A percentile compares a stretch with the other conserved stretches of the same genome.
These are phyloP conservation scores for Exephanes ischioxanthus DNA, from an alignment of 2,888 invertebrate species.

Conservation along the genomic window DNA sequence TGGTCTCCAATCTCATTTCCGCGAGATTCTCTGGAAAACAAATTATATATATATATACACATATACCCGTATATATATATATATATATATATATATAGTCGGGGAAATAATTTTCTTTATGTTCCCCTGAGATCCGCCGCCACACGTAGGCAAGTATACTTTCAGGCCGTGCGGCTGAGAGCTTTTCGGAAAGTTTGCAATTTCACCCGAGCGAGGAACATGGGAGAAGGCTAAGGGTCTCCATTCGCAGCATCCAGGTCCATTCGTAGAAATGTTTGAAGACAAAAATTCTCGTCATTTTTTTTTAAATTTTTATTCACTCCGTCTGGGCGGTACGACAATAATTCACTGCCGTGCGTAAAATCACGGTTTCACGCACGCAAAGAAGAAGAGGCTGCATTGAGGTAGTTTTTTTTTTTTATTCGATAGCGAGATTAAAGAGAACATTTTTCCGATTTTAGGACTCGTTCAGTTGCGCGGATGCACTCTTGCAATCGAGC, in stretches of 20 bases:
- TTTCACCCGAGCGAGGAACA: no score
- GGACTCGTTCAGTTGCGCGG: slow-evolving; percentile 31
- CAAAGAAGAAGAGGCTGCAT: not conserved
- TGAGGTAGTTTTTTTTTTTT: not conserved
- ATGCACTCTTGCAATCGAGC: slow-evolving; percentile 50
- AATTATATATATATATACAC: slow-evolving; percentile 5
- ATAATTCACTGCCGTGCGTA: no score
- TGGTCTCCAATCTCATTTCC: slow-evolving; percentile 24
- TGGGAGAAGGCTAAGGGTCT: no score
- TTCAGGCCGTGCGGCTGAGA: slow-evolving; percentile 16
- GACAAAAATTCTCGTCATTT: not conserved
- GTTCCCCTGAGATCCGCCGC: slow-evolving; percentile 52
- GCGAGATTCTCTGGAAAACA: not conserved
- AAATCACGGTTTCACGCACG: no score
- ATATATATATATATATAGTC: no score
- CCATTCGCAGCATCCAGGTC: no score
- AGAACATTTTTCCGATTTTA: slow-evolving; percentile 32
- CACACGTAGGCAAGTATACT: slow-evolving; percentile 17
- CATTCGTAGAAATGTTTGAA: no score
- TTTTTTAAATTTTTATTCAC: not conserved
- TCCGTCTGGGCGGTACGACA: no score
- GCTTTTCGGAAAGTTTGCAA: slow-evolving; percentile 51
- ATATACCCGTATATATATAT: not conserved
- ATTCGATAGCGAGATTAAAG: slow-evolving; percentile 52
- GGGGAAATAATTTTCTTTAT: slow-evolving; percentile 71